These are phyloP conservation scores for Megalops atlanticus DNA, from an alignment of 2,113 vertebrate genomes.

Conservation along the genomic window DNA sequence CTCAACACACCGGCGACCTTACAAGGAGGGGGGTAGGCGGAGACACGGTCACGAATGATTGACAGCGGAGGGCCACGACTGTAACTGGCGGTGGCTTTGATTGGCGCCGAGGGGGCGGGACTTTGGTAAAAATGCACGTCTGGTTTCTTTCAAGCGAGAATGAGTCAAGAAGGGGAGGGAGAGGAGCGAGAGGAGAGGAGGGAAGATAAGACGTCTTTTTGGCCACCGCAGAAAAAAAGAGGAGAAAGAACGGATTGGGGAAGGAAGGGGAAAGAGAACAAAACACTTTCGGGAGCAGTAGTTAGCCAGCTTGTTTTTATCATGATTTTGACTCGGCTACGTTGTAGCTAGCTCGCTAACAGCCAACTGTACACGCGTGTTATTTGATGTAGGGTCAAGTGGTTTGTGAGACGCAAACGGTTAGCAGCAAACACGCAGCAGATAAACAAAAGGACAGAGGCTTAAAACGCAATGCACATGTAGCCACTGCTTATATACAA, in stretches of 20 bases:
- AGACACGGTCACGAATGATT: slow-evolving; percentile 35
- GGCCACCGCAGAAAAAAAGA: too few species aligned
- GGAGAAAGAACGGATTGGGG: not conserved
- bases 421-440: not conserved
- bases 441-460: not conserved
- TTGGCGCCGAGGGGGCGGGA: slow-evolving; percentile 46
- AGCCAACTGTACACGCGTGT: not conserved
- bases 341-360: not conserved
- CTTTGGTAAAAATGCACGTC: slow-evolving; percentile 39
- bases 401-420: not conserved
- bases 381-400: not conserved
- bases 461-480: not conserved
- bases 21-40: slow-evolving; percentile 47
- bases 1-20: slow-evolving; percentile 20
- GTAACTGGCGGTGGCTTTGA: slow-evolving; percentile 44
- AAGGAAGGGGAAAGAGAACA: slow-evolving; percentile 36
- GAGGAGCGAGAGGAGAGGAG: not conserved
- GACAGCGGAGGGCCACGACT: slow-evolving; percentile 37
- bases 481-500: not conserved
- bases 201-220: not conserved
- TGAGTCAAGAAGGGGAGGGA: slow-evolving; percentile 36
- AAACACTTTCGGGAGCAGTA: not conserved
- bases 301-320: not conserved
- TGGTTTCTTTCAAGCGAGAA: slow-evolving; percentile 63
- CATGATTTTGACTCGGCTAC: not conserved